Evolutionary conservation across 2,888 invertebrate species (phyloP), one percentile per base, ranked within the genome.

Genomic region (Ophioninae sp.): DNA sequence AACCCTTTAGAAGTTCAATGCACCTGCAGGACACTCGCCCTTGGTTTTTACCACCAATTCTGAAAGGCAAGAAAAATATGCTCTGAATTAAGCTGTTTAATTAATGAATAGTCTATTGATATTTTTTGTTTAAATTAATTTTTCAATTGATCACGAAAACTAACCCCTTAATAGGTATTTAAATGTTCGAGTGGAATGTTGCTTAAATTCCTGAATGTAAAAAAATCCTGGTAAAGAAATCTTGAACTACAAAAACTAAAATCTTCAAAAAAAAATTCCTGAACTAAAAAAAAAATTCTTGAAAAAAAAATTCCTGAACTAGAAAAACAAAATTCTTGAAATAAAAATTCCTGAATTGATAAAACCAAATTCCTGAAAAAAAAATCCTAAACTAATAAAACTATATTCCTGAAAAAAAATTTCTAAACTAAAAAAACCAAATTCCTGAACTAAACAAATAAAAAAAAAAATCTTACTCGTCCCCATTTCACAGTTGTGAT

Each of bases 401-500:
- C n/a, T n/a, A n/a, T n/a, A n/a, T n/a, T n/a, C n/a, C n/a, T n/a
- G n/a, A n/a, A n/a, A n/a, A n/a, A n/a, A n/a, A n/a, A n/a, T n/a
- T n/a, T n/a, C n/a, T n/a, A n/a, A n/a, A n/a, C n/a, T n/a, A n/a
- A n/a, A n/a, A n/a, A n/a, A n/a, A n/a, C n/a, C n/a, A n/a, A n/a
- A n/a, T n/a, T n/a, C n/a, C n/a, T n/a, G n/a, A n/a, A 58, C 20
- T 39, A 7, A 17, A 41, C n/a, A n/a, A n/a, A n/a, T n/a, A 17
- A 63, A 13, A 59, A 65, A 64, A 64, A 10, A 37, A 68, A 39
- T 30, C 95, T 94, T 91, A 96, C 96, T 94, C 68, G 94, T 94
- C 88, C 94, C 94, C 88, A 95, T 93, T 88, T 96, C 95, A 92
- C 96, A 96, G 88, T 96, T 96, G 91, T 95, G 94, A 87, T 95